Percentiles rank a stretch among this genome's conserved stretches.
phyloP scores from a whole-genome alignment of 2,888 invertebrate genomes.

The Nyleta sp. region DNA sequence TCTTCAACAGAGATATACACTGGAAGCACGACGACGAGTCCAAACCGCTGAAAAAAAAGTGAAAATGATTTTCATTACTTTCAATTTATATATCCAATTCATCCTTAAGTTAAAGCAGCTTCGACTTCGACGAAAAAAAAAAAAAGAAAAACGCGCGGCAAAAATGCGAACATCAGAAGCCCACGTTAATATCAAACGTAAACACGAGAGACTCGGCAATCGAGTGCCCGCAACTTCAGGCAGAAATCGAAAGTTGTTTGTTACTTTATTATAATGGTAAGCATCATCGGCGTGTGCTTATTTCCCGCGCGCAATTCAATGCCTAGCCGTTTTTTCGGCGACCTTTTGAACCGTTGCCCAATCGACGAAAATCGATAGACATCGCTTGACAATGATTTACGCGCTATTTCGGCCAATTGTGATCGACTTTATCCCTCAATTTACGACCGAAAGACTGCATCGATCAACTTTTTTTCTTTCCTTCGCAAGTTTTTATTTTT shows the following conservation, averaged over 20 bases:
- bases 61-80: not conserved
- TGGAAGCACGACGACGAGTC: conserved; percentile 98
- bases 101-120: too few species aligned
- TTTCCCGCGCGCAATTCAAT: conserved; percentile 27
- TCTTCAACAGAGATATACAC: conserved; percentile 94
- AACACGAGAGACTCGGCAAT: conserved; percentile 1
- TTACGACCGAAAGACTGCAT: not conserved
- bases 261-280: conserved; percentile 25
- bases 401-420: not conserved
- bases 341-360: conserved; percentile 12
- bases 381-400: conserved; percentile 3
- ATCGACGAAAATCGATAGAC: conserved; percentile 22
- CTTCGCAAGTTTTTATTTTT: too few species aligned
- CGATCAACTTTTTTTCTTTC: too few species aligned
- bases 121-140: too few species aligned
- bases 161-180: conserved; percentile 20
- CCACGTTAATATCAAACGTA: conserved; percentile 16
- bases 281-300: conserved; percentile 13
- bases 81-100: too few species aligned
- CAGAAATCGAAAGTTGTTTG: conserved; percentile 48
- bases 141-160: too few species aligned
- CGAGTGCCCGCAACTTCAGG: conserved; percentile 2
- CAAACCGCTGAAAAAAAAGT: conserved; percentile 87
- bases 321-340: conserved; percentile 23
- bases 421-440: conserved; percentile 3